Base-by-base conservation (phyloP, 2,113 vertebrate genomes). In the Lonchura striata region DNA sequence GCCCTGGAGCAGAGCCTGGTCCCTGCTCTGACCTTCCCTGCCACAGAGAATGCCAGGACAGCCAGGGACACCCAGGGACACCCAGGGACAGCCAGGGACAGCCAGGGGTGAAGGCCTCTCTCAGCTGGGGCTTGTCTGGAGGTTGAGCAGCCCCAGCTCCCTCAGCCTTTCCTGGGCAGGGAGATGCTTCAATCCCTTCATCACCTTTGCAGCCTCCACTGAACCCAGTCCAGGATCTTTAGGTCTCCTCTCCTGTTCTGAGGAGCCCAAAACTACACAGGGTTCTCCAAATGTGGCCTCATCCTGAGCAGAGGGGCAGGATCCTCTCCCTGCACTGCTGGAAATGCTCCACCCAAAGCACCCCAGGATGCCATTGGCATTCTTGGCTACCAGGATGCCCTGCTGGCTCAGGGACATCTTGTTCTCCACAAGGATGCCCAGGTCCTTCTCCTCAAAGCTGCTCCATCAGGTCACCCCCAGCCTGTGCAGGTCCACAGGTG, bases 171-270 rank as follows among this genome's bases (percentile, higher is more conserved):
- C n/a, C 42, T 56, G 3, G 1, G 2, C 20, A 39, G n/a, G 13
- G 23, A 31, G 9, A 21, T 50, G 13, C 16, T 50, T 33, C 31
- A 52, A 5, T 12, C 10, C 53, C 53, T 22, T 22, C 7, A 12
- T 3, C 44, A 52, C 3, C 21, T 37, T 6, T 6, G 2, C 0
- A 39, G 10, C 47, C 3, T 60, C 8, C 1, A 1, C 54, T 53
- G 33, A 27, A 0, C 4, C 46, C 0, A 0, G 11, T 71, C 10
- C 49, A 49, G 5, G 11, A 56, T 31, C 21, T 63, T 57, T 11
- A 2, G 24, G 25, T 64, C 49, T 2, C 9, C 49, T 2, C 9
- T 63, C 24, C 31, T 31, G 25, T 33, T 7, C 21, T 33, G 31
- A 50, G 50, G 12, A 65, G 22, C 50, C 20, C 25, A 50, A 50